Evolutionary conservation across 2,113 vertebrate species (phyloP), one percentile per base, ranked within the genome.

Genomic region (Amphiprion percula): DNA sequence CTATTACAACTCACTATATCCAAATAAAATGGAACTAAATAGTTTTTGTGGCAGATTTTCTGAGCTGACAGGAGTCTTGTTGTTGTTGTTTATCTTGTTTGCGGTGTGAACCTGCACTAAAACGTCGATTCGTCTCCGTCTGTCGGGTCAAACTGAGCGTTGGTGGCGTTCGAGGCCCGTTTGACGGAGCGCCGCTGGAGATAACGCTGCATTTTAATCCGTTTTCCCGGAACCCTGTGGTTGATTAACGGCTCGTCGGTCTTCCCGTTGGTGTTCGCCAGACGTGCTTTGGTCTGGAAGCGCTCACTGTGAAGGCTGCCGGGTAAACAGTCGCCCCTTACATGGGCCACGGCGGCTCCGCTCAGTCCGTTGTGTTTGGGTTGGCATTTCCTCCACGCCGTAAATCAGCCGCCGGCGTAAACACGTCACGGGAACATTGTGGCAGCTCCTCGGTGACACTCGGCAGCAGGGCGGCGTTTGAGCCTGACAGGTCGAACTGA

Each of bases 341-440:
- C 88, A 92, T 90, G 92, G 91, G 80, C 77, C 74, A 59, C 10
- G 69, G 67, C 82, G 10, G 86, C 79, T 24, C 46, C 10, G 0
- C 21, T n/a, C 41, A 61, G 63, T 63, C n/a, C 79, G 71, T 79
- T 73, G 81, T 83, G 88, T 92, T 86, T 91, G 68, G 82, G 65
- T 83, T 89, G 92, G 87, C 89, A 89, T 12, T 52, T 65, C 73
- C 71, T 68, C 69, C 16, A 26, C 49, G 1, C 54, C 82, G 84
- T 94, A 46, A 89, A 89, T 94, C 93, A 86, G 52, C 70, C 1
- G 49, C 5, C 70, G 23, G 85, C 68, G 77, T 92, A 93, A 93
- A 93, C 88, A 91, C 74, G 83, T 76, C 88, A 19, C 1, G 0
- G 37, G 44, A 80, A 44, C 47, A 55, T 68, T 63, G 77, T 77